These are phyloP conservation scores for Epizoanthus stellaris DNA, from an alignment of 92 coral and sea anemone genomes.

Conservation along the genomic window DNA sequence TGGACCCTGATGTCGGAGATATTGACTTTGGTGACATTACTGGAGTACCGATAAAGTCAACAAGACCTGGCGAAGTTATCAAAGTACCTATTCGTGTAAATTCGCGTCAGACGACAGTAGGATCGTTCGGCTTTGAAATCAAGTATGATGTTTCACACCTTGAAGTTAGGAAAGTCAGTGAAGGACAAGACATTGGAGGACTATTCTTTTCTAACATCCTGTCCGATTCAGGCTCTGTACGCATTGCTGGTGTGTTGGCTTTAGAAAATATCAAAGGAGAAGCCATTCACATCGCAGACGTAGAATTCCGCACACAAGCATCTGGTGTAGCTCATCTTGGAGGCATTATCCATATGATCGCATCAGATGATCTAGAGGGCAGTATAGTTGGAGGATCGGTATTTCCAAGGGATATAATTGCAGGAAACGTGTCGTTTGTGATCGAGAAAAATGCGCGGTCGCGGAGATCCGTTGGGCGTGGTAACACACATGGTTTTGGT, in stretches of 20 bases:
- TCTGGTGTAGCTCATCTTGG: constrained; percentile 41
- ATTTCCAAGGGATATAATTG: constrained; percentile 49
- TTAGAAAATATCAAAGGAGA: constrained; percentile 30
- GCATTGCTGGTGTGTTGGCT: constrained; percentile 49
- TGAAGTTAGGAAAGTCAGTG: constrained; percentile 32
- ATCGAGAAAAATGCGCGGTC: constrained; percentile 19
- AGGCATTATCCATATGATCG: constrained; percentile 59
- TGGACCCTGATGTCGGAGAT: constrained; percentile 66
- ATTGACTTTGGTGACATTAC: constrained; percentile 60
- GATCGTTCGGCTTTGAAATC: constrained; percentile 52
- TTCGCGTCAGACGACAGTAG: constrained; percentile 44
- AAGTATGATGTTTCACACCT: constrained; percentile 17
- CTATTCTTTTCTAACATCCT: constrained; percentile 40
- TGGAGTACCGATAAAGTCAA: constrained; percentile 51
- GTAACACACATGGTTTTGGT: background rate
- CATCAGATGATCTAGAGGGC: constrained; percentile 53
- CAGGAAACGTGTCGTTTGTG: constrained; percentile 46
- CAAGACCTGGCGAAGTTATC: constrained; percentile 33
- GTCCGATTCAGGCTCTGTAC: constrained; percentile 31
- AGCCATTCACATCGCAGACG: constrained; percentile 53
- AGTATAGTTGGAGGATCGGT: constrained; percentile 42
- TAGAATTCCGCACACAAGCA: constrained; percentile 35
- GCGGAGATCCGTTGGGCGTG: constrained; percentile 34
- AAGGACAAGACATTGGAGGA: constrained; percentile 56
- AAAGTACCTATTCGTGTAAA: constrained; percentile 56